Base-by-base conservation (phyloP, 2,113 vertebrate species). In the Cyrtonyx montezumae region DNA sequence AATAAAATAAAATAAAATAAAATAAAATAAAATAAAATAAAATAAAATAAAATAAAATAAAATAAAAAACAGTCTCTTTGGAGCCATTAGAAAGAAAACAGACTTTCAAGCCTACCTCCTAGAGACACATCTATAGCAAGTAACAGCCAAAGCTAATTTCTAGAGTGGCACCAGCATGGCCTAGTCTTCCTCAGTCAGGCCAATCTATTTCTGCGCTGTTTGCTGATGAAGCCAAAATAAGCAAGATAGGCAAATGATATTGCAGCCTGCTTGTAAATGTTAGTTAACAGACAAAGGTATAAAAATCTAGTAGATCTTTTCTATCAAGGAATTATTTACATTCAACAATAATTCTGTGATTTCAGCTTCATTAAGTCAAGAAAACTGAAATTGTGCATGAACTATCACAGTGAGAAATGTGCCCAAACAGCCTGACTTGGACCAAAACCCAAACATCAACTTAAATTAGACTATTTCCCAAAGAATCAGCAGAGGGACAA, bases 151-250 rank as follows among this genome's bases (percentile, higher is more conserved):
- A 87, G 56, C 14, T 83, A 61, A 69, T 87, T 81, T 91, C 56
- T 55, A 88, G 46, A 65, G 66, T 59, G 75, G 67, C 82, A 71
- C 25, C 28, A 23, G 49, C 81, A 37, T 25, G 71, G 30, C 55
- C 25, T 84, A 71, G 25, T 63, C 32, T 89, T 25, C 16, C 34
- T 76, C 55, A 36, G 23, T 84, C 69, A 93, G n/a, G 13, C 43
- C 56, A 46, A 82, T 84, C 45, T 87, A 30, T 77, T 87, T 87
- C 70, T 84, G 66, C 70, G 28, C 53, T 93, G 9, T 89, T 89
- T 6, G 1, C 23, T 91, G 71, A 58, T 32, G n/a, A 79, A 71
- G 55, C 63, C 53, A 78, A 88, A 84, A 83, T 70, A 40, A 34
- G 23, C 21, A 53, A 89, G 75, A 87, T 53, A 87, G 78, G 48